Conservation (phyloP, 92 coral and sea anemone genomes). For the Epizoanthus fatuus region DNA sequence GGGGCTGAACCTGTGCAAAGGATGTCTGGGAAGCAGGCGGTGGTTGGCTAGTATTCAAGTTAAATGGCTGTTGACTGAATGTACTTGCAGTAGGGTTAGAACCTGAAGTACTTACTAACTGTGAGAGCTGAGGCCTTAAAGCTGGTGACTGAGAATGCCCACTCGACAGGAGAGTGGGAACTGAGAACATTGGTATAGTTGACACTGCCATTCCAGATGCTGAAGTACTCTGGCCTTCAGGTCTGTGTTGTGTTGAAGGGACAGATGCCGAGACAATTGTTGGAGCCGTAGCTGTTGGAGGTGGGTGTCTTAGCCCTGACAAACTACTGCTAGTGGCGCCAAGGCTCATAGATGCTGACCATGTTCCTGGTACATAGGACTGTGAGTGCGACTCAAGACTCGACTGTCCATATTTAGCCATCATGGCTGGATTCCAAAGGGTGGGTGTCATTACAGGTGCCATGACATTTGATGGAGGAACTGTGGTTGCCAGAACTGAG, state of each 20-base stretch:
- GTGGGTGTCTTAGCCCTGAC: constrained; percentile 40
- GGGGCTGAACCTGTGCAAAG: not conserved
- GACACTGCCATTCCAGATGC: not conserved
- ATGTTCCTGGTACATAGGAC: constrained; percentile 25
- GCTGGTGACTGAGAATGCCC: not conserved
- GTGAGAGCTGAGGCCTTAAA: constrained; percentile 20
- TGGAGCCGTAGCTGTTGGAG: constrained; percentile 46
- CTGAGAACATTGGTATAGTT: not conserved
- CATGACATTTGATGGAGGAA: constrained; percentile 29
- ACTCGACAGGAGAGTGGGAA: not conserved
- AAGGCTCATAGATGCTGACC: constrained; percentile 27
- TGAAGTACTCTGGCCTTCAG: constrained; percentile 16
- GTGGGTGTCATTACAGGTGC: constrained; percentile 40
- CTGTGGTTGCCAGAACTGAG: constrained; percentile 7
- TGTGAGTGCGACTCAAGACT: constrained; percentile 23
- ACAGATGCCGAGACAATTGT: constrained; percentile 18
- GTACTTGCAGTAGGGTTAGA: not conserved
- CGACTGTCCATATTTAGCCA: constrained; percentile 33
- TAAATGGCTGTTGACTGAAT: constrained; percentile 19
- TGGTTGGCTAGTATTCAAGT: not conserved
- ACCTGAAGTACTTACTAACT: not conserved
- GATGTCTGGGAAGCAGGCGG: constrained; percentile 19
- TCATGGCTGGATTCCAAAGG: constrained; percentile 43
- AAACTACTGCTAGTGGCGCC: constrained; percentile 11
- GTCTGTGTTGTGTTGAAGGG: not conserved